Conservation (phyloP, 2,888 invertebrate genomes). For the Carpatolechia fugitivella region DNA sequence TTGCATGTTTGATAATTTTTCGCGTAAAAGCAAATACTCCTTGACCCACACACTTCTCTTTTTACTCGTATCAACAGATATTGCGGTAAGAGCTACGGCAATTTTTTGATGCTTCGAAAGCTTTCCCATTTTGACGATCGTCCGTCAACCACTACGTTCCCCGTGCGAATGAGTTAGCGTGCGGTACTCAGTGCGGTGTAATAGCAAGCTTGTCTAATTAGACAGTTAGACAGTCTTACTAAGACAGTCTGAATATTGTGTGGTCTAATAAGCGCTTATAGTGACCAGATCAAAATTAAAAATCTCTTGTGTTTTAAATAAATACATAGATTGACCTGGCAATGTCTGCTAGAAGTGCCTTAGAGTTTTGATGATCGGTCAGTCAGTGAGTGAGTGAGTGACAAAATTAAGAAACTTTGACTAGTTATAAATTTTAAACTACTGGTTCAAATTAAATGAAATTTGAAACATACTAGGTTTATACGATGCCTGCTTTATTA, state of each 20-base stretch:
- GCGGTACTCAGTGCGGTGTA: constrained; percentile 17
- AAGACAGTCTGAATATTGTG: background rate
- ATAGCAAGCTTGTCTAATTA: constrained; percentile 12
- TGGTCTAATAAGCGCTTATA: background rate
- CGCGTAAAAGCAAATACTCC: background rate
- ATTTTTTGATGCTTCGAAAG: background rate
- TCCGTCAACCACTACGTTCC: background rate
- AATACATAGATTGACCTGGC: no score
- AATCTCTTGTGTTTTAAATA: no score
- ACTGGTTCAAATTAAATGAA: no score
- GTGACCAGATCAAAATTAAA: no score
- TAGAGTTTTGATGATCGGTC: no score
- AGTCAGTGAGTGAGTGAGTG: no score
- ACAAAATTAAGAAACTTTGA: no score
- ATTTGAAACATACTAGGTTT: no score
- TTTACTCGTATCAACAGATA: no score
- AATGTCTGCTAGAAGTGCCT: no score
- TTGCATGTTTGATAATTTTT: background rate
- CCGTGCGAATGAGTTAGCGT: constrained; percentile 22
- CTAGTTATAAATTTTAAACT: no score
- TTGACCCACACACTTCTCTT: background rate
- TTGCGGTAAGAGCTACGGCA: background rate
- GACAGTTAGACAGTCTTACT: background rate
- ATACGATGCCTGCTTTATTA: no score
- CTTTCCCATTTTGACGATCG: background rate